phyloP scores from a whole-genome alignment of 2,797 vertebrate species.

The Platyrinchus mystaceus region DNA sequence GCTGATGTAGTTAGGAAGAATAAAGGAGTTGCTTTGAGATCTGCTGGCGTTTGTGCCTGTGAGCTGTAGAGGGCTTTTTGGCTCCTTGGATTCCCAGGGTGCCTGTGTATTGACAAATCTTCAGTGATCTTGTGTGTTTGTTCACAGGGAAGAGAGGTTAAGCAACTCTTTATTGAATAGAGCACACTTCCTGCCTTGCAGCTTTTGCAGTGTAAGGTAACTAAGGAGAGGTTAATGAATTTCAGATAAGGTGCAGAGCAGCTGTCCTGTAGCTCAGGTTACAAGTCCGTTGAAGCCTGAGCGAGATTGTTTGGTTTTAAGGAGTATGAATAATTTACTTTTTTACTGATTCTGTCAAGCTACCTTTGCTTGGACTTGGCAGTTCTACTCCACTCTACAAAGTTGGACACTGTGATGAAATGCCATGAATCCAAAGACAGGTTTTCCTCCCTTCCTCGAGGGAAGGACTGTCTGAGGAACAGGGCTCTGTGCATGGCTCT shows the following conservation, averaged over 20 bases:
- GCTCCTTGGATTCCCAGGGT: background rate
- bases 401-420: background rate
- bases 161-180: background rate
- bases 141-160: background rate
- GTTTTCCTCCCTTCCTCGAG: background rate
- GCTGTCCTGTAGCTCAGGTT: background rate
- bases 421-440: background rate
- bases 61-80: background rate
- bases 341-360: background rate
- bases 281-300: background rate
- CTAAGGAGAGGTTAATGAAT: background rate
- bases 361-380: background rate
- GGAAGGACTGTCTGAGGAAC: background rate
- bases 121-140: background rate
- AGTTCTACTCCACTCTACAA: background rate
- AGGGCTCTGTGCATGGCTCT: fast-evolving
- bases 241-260: background rate
- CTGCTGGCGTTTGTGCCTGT: background rate
- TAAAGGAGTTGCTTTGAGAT: background rate
- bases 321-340: constrained; percentile 11
- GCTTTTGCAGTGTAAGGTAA: background rate
- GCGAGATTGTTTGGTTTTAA: background rate
- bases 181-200: background rate
- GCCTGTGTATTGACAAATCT: background rate
- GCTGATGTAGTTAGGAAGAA: background rate